Percentiles rank a stretch among this genome's conserved stretches.
Evolutionary conservation across 2,113 vertebrate genomes (phyloP).

Genomic region (Proteles cristata): DNA sequence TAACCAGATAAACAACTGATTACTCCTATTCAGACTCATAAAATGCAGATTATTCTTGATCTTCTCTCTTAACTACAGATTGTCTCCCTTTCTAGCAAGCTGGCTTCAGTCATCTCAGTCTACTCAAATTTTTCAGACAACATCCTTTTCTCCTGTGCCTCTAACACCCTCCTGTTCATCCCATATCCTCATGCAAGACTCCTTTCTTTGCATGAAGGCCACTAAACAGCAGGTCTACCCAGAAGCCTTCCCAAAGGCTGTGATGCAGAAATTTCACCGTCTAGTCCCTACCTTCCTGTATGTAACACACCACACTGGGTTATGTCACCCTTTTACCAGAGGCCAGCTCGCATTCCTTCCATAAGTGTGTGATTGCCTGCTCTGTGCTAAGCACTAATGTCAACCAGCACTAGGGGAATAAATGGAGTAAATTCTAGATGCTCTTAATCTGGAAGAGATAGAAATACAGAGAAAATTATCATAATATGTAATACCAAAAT

Average conservation of each 20-base stretch:
- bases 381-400: neutral
- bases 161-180: fast-evolving
- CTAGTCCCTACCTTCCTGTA: neutral
- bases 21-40: neutral
- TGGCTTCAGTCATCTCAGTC: neutral
- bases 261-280: neutral
- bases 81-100: neutral
- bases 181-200: fast-evolving
- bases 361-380: neutral
- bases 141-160: fast-evolving
- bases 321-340: neutral
- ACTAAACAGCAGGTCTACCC: neutral
- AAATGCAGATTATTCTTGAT: neutral
- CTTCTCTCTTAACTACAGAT: neutral
- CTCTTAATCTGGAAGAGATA: neutral
- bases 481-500: neutral
- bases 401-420: neutral
- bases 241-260: neutral
- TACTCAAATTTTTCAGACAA: neutral
- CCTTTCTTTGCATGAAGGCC: neutral
- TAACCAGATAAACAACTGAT: constrained; percentile 19
- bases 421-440: neutral
- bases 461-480: neutral
- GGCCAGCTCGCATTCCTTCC: neutral
- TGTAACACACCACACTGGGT: fast-evolving